Percentiles rank a stretch among this genome's conserved stretches.
phyloP scores from a whole-genome alignment of 2,797 vertebrate genomes.

The Pagetopsis macropterus region DNA sequence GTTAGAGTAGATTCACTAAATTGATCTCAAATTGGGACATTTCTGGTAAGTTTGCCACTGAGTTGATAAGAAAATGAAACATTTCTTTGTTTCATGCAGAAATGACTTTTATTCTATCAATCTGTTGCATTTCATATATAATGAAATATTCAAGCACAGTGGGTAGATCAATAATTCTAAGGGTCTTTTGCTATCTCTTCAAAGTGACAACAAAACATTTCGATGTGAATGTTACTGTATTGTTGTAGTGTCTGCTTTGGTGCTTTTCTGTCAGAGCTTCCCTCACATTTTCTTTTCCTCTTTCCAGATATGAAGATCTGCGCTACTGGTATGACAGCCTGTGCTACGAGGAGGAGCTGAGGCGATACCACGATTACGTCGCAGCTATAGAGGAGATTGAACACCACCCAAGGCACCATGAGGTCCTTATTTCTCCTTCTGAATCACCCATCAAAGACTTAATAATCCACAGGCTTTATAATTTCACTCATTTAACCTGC shows the following conservation, averaged over 20 bases:
- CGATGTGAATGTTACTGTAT: background rate
- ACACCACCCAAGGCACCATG: constrained; percentile 50
- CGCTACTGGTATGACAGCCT: constrained; percentile 85
- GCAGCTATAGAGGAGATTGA: constrained; percentile 76
- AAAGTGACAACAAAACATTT: background rate
- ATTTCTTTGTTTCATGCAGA: background rate
- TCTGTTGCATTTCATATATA: background rate
- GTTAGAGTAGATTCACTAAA: no score
- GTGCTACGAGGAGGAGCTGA: constrained; percentile 83
- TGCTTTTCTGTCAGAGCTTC: background rate
- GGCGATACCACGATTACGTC: constrained; percentile 79
- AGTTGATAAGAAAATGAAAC: background rate
- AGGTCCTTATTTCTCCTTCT: constrained; percentile 56
- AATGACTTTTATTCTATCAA: background rate
- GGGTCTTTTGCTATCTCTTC: background rate
- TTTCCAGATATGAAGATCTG: constrained; percentile 82
- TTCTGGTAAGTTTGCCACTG: no score
- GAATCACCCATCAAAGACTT: background rate
- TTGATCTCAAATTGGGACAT: no score
- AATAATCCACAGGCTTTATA: background rate
- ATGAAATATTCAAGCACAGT: background rate
- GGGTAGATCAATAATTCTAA: background rate
- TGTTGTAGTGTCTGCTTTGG: background rate
- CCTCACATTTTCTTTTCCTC: background rate
- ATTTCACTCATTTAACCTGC: background rate